Base-by-base conservation (phyloP, 2,888 invertebrate species). In the Branchinecta sandiegonensis region DNA sequence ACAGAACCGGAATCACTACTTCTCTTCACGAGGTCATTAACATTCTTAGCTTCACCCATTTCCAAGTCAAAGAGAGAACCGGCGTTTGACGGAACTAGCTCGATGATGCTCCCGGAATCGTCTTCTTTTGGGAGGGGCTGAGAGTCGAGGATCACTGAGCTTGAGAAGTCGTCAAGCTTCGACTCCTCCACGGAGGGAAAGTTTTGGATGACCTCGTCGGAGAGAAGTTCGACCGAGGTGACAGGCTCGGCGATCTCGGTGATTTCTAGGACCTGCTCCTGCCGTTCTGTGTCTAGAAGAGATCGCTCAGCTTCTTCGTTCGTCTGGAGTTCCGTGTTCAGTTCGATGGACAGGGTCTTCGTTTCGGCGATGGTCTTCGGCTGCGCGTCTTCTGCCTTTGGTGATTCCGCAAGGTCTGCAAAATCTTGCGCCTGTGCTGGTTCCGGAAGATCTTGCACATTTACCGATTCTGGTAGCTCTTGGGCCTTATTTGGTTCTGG, bases 151-250 rank as follows among this genome's bases (percentile, higher is more conserved):
- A 56, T 17, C n/a, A 56, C 23, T 9, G 63, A 56, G 63, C 63
- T 56, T 56, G 63, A 56, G 23, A 56, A 56, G 14, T 56, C 63
- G 63, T 56, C 63, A 56, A 56, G 63, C 63, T 56, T n/a, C 9
- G 11, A n/a, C 23, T 56, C 63, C 9, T 56, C 63, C 23, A 17
- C 63, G 9, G 63, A 17, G n/a, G 63, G 63, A 8, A 56, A 10
- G 23, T 56, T 56, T 37, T 37, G 37, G 10, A 17, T 56, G 23
- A 56, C 63, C 23, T 56, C 63, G n/a, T 56, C 63, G 8, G 63
- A 23, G 23, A 56, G 8, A 56, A 56, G 63, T 56, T 56, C 63
- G 14, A 56, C 63, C n/a, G 63, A 17, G 23, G 63, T 56, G 63
- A 56, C 63, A 17, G 63, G 8, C 63, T 56, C 63, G n/a, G 63